phyloP scores from a whole-genome alignment of 2,888 invertebrate species.

The Calliphora vomitoria region DNA sequence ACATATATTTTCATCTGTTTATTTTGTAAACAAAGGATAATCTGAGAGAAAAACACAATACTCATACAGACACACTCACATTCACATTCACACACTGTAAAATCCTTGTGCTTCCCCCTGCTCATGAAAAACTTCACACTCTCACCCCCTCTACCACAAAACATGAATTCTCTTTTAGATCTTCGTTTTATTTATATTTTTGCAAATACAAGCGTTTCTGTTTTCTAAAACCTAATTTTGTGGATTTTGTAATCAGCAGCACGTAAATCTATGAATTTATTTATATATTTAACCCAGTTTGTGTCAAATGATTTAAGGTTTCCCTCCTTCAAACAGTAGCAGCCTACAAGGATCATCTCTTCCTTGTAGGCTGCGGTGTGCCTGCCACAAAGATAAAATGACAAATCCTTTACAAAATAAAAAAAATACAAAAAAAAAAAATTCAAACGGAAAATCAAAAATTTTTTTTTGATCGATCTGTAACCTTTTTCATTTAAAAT shows the following conservation, averaged over 20 bases:
- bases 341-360: neutral
- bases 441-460: slow-evolving; percentile 9
- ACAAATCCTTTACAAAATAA: neutral
- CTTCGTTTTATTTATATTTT: slow-evolving; percentile 14
- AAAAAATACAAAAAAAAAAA: no score
- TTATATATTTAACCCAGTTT: slow-evolving; percentile 70
- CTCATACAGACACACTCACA: slow-evolving; percentile 16
- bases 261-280: slow-evolving; percentile 77
- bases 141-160: neutral
- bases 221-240: slow-evolving; percentile 75
- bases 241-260: slow-evolving; percentile 76
- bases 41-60: slow-evolving; percentile 60
- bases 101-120: neutral
- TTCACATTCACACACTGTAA: neutral
- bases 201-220: slow-evolving; percentile 50
- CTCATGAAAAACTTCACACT: neutral
- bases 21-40: slow-evolving; percentile 69
- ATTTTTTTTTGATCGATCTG: slow-evolving; percentile 56
- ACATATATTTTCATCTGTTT: slow-evolving; percentile 60
- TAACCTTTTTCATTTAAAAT: slow-evolving; percentile 16
- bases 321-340: neutral
- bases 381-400: neutral
- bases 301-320: slow-evolving; percentile 46
- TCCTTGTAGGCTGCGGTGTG: no score
- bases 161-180: slow-evolving; percentile 10